Evolutionary conservation across 2,888 invertebrate genomes (phyloP).

Genomic region (Imbricaverruca yamaguchii): DNA sequence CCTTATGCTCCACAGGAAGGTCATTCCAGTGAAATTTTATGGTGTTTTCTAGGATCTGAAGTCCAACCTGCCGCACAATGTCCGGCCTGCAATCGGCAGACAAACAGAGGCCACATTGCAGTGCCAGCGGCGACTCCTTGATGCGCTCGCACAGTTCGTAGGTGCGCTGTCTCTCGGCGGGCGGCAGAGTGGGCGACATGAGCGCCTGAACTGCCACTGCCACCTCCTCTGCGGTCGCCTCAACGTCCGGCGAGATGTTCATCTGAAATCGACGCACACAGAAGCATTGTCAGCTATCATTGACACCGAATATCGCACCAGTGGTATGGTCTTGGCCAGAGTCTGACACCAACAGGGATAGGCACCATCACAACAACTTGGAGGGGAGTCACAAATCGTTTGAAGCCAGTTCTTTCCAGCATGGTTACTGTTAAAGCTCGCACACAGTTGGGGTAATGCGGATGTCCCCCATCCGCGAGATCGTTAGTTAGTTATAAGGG

Average conservation of each 20-base stretch:
- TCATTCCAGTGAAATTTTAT: constrained; percentile 51
- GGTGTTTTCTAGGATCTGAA: constrained; percentile 86
- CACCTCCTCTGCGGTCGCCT: background rate
- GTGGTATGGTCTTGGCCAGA: no score
- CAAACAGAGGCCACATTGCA: constrained; percentile 29
- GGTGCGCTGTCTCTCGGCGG: background rate
- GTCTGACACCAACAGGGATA: no score
- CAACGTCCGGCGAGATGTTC: background rate
- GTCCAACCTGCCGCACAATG: constrained; percentile 78
- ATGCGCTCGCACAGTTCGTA: background rate
- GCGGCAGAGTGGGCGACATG: background rate
- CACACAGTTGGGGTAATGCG: no score
- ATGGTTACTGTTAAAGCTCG: no score
- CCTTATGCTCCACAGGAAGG: constrained; percentile 46
- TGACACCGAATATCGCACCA: no score
- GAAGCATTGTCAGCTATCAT: no score
- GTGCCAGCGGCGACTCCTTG: constrained; percentile 27
- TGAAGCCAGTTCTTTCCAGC: no score
- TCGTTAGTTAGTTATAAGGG: no score
- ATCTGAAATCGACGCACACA: background rate
- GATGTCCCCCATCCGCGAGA: no score
- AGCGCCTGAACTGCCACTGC: background rate
- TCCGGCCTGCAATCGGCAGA: constrained; percentile 62
- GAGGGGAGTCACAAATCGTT: no score
- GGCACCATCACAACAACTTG: no score